Base-by-base conservation (phyloP, 2,888 invertebrate species). In the Oxyteleia sp. region DNA sequence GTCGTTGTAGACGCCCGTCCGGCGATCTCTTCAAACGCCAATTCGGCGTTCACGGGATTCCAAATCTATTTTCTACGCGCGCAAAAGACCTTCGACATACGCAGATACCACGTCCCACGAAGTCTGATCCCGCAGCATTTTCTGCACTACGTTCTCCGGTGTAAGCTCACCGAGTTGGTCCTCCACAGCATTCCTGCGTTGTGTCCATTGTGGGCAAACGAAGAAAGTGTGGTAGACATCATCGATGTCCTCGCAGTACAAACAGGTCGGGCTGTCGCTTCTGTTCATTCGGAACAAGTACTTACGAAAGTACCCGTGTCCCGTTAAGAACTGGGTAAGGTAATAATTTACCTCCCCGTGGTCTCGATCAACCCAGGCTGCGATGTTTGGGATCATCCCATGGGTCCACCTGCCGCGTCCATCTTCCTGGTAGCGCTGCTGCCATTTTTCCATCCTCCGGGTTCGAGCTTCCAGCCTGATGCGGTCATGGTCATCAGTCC, bases 371-470 rank as follows among this genome's bases (percentile, higher is more conserved):
- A 71, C 57, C 87, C 86, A 87, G 8, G 35, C 10, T 1, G 20
- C 74, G 0, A 87, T 82, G 0, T 16, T 13, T 13, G 43, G 26
- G 20, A 64, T 64, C 0, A 87, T 53, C 41, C 49, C 51, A 13
- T 10, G 49, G 0, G 87, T 86, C 87, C 85, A 87, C 32, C 83
- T 5, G 4, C 87, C 87, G 16, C 68, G 80, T 0, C 8, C 29
- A 2, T 74, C 32, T 10, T 3, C 8, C 1, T 4, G 3, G 5
- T 8, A 32, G 8, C 32, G 32, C 8, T 32, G 32, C 8, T 32
- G 32, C 32, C 32, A 32, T 10, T 8, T 3, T 8, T 3, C 32
- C 32, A 32, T 32, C 15, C 29, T 16, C 35, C 72, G 18, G 2
- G 64, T 68, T 1, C 29, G 51, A 2, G 43, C 59, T 11, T 61